Percentiles rank a stretch among this genome's conserved stretches.
Evolutionary conservation across 2,888 invertebrate genomes (phyloP).

Genomic region (Napeogenes sylphis): DNA sequence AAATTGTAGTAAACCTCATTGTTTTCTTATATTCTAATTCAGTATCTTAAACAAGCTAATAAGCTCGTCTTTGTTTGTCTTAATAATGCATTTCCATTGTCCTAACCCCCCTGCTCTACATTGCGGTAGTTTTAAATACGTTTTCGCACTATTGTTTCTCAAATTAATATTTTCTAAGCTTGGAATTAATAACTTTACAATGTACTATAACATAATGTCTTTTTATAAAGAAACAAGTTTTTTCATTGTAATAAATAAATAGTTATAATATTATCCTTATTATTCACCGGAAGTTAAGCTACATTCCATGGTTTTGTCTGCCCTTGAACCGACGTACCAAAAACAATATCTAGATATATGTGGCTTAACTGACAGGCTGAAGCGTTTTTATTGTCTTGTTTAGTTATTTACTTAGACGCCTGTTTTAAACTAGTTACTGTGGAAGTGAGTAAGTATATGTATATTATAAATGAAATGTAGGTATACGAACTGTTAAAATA

Average conservation of each 20-base stretch:
- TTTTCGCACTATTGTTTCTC: conserved; percentile 16
- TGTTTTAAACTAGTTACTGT: too few relatives aligned
- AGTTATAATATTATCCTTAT: neutral
- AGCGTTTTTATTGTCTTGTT: conserved; percentile 24
- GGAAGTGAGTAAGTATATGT: too few relatives aligned
- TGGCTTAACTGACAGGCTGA: conserved; percentile 28
- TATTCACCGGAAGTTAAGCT: conserved; percentile 58
- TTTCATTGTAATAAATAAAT: neutral
- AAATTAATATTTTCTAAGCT: conserved; percentile 5
- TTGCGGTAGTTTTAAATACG: conserved; percentile 29
- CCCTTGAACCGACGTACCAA: conserved; percentile 58
- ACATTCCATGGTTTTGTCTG: conserved; percentile 56
- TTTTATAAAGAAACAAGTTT: too few relatives aligned
- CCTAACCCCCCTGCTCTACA: conserved; percentile 28
- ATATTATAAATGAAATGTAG: too few relatives aligned
- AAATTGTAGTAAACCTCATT: conserved; percentile 25
- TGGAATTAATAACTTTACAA: neutral
- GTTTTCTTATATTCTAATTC: conserved; percentile 27
- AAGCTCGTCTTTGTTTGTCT: conserved; percentile 30
- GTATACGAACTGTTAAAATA: too few relatives aligned
- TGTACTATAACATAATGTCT: neutral
- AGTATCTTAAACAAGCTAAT: conserved; percentile 27
- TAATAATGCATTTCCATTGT: conserved; percentile 31
- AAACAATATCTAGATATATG: conserved; percentile 39
- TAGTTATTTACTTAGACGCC: too few relatives aligned